phyloP scores from a whole-genome alignment of 2,888 invertebrate species.

The Thecocarcelia acutangulata region DNA sequence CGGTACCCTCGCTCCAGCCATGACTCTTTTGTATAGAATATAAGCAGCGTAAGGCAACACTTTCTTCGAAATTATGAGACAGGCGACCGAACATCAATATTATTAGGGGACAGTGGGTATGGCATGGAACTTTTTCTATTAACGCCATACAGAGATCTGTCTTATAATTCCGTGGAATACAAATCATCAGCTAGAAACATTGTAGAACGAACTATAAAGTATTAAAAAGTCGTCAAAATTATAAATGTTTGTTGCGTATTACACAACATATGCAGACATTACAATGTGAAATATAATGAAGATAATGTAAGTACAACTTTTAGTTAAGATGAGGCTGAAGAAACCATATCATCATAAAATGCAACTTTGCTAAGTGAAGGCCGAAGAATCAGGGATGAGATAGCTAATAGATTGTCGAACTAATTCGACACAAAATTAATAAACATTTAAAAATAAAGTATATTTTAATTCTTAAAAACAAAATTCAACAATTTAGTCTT shows the following conservation, averaged over 20 bases:
- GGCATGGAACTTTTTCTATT: constrained; percentile 15
- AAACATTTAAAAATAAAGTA: not conserved
- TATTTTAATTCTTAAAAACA: not conserved
- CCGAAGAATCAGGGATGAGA: too few relatives aligned
- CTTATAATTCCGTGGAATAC: constrained; percentile 28
- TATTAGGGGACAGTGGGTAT: constrained; percentile 1
- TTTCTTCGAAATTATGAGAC: too few relatives aligned
- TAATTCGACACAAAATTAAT: constrained; percentile 7
- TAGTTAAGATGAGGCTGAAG: not conserved
- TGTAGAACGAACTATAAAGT: constrained; percentile 89
- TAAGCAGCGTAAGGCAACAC: too few relatives aligned
- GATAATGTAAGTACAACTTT: not conserved
- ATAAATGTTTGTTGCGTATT: constrained; percentile 9
- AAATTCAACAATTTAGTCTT: not conserved
- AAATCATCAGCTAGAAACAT: constrained; percentile 79
- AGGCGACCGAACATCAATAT: constrained; percentile 11
- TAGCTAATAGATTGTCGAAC: not conserved
- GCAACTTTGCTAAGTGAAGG: not conserved
- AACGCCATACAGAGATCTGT: constrained; percentile 25
- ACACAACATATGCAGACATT: constrained; percentile 1
- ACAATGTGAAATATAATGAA: not conserved
- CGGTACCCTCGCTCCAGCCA: not conserved
- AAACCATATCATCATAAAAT: not conserved
- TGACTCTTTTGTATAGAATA: not conserved
- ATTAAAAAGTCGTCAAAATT: constrained; percentile 38